Base-by-base conservation (phyloP, 1,140 invertebrate species). In the Riptortus pedestris region DNA sequence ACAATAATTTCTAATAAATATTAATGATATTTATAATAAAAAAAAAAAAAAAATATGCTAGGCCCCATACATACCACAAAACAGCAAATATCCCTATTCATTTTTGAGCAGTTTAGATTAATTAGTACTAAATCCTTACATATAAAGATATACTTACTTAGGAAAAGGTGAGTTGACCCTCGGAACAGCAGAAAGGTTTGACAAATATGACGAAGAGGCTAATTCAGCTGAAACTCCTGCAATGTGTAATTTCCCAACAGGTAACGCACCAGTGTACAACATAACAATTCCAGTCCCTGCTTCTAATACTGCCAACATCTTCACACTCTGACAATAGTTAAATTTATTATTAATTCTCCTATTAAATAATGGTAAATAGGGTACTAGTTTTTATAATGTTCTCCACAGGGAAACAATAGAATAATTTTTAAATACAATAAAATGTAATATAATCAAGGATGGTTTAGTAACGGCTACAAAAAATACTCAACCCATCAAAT, bases 231-330 rank as follows among this genome's bases (percentile, higher is more conserved):
- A 75, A 18, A 88, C 79, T 20, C 86, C 84, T 2, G 85, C 83
- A 52, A 93, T 82, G 71, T 92, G 86, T 22, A 94, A 79, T 75
- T 92, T 91, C n/a, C 89, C 89, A 27, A 94, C 82, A 67, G 86
- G 77, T 45, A 78, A 80, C 2, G 83, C 79, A 16, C 93, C 92
- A 3, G 88, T 91, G 73, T 93, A 93, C 16, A 96, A 74, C n/a
- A 86, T 80, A n/a, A 95, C 79, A 67, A 83, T 84, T 12, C 87
- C 86, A 55, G 78, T 80, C 22, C 14, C 16, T 24, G 85, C 78
- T 76, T 94, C 91, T 28, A 95, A 79, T 24, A 90, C 78, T 0
- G 90, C 85, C 47, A 93, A 83, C 83, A 94, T 86, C 65, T 88
- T 83, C 63, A 93, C 74, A 70, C 79, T 77, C 79, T 85, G 69